Base-by-base conservation (phyloP, 2,113 vertebrate species). In the Poeciliopsis occidentalis region DNA sequence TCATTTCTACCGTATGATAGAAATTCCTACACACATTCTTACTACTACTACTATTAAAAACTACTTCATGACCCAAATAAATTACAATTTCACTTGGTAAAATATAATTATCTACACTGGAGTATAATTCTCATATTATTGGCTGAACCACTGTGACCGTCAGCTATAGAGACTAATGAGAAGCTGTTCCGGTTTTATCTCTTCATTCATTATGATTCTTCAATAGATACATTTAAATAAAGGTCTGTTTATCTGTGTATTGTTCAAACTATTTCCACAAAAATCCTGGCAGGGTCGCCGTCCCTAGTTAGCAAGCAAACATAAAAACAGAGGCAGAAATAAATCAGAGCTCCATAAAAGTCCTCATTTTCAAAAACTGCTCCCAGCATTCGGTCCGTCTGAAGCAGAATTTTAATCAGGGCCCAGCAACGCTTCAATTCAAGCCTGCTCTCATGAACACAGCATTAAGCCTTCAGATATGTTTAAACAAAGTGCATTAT, bases 401-500 rank as follows among this genome's bases (percentile, higher is more conserved):
- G 77, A 89, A 66, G 64, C 71, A 39, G 81, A 91, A 93, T 91
- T 83, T 87, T 89, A 85, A 93, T 87, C 79, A 83, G 37, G 37
- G 34, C 75, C 73, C 64, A 83, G 79, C 84, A 73, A 78, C 70
- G 71, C 72, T 76, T 78, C 39, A 78, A 81, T 65, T 71, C 71
- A 74, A 87, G 83, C 51, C 57, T 74, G 51, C 74, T 82, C 76
- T 78, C 69, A 91, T 80, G 82, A 85, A 73, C 65, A 60, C 41
- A 65, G 76, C 78, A 88, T 85, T 78, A 64, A 88, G 73, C 64
- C 84, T 60, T 47, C 72, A 30, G 82, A 91, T 76, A 76, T 31
- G 72, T 75, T 78, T 34, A 85, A 88, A 92, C 83, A 89, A 92
- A 91, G 83, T 80, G 88, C 86, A 93, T 92, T 90, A 92, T 93